Evolutionary conservation across 1,140 invertebrate genomes (phyloP).

Genomic region (Pseudomyrmex cubaensis): DNA sequence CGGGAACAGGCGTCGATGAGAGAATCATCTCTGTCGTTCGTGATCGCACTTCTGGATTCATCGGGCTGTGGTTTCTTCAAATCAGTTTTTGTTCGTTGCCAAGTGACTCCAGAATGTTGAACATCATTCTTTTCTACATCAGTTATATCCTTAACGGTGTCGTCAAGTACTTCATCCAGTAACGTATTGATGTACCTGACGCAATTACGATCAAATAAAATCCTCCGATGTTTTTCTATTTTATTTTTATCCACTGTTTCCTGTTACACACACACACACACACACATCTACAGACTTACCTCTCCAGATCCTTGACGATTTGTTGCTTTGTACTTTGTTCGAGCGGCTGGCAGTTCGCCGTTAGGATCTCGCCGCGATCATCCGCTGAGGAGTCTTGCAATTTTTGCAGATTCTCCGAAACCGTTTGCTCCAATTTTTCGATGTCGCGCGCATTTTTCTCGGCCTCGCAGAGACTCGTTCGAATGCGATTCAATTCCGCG

Average conservation of each 20-base stretch:
- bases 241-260: neutral
- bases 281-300: constrained; percentile 6
- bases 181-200: constrained; percentile 77
- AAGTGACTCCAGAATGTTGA: neutral
- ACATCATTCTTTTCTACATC: constrained; percentile 2
- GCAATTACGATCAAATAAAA: no score
- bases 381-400: constrained; percentile 31
- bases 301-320: constrained; percentile 79
- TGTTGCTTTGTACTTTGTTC: constrained; percentile 77
- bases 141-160: constrained; percentile 77
- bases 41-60: constrained; percentile 10
- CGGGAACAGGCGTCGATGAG: constrained; percentile 9
- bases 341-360: constrained; percentile 33
- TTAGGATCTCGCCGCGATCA: neutral
- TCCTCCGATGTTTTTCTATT: neutral
- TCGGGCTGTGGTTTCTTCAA: constrained; percentile 7
- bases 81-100: constrained; percentile 30
- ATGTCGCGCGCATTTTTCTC: constrained; percentile 75
- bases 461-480: constrained; percentile 80
- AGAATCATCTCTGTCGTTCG: neutral
- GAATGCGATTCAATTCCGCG: constrained; percentile 79
- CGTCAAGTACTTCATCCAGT: constrained; percentile 78
- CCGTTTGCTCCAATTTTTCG: constrained; percentile 77
- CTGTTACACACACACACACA: neutral
- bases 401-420: constrained; percentile 71